Conservation (phyloP, 2,113 vertebrate species). For the Sinocyclocheilus grahami region DNA sequence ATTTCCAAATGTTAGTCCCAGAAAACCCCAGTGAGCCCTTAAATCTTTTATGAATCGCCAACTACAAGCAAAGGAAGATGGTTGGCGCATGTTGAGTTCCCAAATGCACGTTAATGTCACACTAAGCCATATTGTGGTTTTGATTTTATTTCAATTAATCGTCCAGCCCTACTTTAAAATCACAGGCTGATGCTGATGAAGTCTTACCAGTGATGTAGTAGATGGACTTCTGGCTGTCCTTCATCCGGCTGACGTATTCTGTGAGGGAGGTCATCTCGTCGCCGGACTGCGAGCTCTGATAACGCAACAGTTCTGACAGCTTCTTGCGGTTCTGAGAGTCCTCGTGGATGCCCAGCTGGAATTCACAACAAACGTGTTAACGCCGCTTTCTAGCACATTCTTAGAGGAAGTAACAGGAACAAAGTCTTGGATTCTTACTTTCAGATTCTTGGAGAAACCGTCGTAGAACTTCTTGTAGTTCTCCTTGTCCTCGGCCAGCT, state of each 20-base stretch:
- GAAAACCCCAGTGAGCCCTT: too few relatives aligned
- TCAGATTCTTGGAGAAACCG: slow-evolving; percentile 93
- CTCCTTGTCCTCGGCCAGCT: slow-evolving; percentile 92
- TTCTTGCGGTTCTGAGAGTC: slow-evolving; percentile 90
- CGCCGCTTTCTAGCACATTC: neutral
- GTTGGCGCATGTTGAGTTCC: too few relatives aligned
- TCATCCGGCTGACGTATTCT: slow-evolving; percentile 90
- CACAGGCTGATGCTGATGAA: too few relatives aligned
- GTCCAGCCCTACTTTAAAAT: neutral
- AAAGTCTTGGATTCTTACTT: slow-evolving; percentile 70
- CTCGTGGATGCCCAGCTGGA: slow-evolving; percentile 91
- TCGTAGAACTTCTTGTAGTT: slow-evolving; percentile 96
- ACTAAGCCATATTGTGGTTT: too few relatives aligned
- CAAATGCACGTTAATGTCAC: too few relatives aligned
- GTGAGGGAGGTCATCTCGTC: slow-evolving; percentile 87
- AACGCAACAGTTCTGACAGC: slow-evolving; percentile 89
- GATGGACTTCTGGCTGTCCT: slow-evolving; percentile 94
- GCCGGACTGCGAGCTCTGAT: slow-evolving; percentile 89
- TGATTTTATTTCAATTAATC: too few relatives aligned
- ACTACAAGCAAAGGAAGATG: too few relatives aligned
- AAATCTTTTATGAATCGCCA: too few relatives aligned
- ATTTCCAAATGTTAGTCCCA: too few relatives aligned
- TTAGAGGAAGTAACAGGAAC: neutral
- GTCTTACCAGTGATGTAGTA: slow-evolving; percentile 91
- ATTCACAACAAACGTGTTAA: neutral